phyloP scores from a whole-genome alignment of 2,113 vertebrate species.

The Rallus limicola region DNA sequence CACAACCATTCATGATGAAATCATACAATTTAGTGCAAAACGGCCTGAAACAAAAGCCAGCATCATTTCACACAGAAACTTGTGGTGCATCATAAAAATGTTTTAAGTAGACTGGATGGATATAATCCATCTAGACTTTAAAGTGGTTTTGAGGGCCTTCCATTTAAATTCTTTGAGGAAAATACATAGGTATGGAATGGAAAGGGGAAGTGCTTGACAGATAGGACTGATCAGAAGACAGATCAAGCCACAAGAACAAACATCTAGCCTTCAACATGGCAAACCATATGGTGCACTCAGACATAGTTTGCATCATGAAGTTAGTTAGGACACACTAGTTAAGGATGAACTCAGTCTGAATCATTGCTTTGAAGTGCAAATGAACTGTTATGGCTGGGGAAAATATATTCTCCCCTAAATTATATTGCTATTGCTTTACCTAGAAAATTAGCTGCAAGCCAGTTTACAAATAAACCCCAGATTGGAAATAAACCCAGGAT shows the following conservation, averaged over 20 bases:
- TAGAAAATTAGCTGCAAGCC: neutral
- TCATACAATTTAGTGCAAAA: neutral
- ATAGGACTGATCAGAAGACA: neutral
- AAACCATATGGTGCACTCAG: neutral
- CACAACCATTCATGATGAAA: neutral
- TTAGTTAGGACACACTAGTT: neutral
- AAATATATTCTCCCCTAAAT: neutral
- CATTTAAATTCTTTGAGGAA: neutral
- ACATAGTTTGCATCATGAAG: neutral
- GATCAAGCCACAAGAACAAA: neutral
- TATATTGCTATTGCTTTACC: neutral
- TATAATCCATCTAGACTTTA: neutral
- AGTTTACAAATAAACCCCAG: neutral
- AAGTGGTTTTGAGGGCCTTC: neutral
- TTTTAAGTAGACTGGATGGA: neutral
- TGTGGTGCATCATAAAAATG: neutral
- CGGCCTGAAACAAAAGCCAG: neutral
- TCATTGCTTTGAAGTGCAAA: neutral
- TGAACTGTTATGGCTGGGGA: neutral
- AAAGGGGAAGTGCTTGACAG: neutral
- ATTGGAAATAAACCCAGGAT: neutral
- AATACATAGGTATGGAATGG: neutral
- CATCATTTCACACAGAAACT: neutral
- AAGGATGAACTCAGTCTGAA: neutral
- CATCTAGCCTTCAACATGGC: neutral